Evolutionary conservation across 2,797 vertebrate genomes (phyloP).

Genomic region (Dryobates pubescens): DNA sequence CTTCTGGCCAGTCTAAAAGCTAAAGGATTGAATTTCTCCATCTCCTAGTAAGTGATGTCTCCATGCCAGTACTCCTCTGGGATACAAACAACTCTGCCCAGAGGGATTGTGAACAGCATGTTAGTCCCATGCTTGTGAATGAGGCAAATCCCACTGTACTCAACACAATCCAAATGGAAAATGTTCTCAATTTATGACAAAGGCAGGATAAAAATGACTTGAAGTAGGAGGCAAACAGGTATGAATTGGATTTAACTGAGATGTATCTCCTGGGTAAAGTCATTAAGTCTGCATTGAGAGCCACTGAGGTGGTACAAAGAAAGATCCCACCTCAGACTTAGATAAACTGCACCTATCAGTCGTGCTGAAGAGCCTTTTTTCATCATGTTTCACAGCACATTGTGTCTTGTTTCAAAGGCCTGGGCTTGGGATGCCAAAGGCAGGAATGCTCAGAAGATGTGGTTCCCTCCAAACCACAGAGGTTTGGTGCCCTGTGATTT

Average conservation of each 20-base stretch:
- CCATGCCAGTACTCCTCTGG: not conserved
- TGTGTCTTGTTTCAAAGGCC: not conserved
- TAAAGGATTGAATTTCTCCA: not conserved
- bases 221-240: not conserved
- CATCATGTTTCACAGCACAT: not conserved
- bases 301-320: not conserved
- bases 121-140: not conserved
- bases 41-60: not conserved
- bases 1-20: not conserved
- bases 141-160: not conserved
- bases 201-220: not conserved
- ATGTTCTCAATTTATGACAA: not conserved
- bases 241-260: not conserved
- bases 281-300: not conserved
- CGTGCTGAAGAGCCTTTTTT: not conserved
- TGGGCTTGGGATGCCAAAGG: not conserved
- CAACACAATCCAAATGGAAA: not conserved
- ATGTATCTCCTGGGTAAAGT: not conserved
- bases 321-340: not conserved
- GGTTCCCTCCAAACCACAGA: constrained; percentile 63
- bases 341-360: not conserved
- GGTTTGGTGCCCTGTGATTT: constrained; percentile 48
- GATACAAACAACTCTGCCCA: not conserved
- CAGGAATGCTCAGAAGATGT: not conserved
- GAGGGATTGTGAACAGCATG: not conserved